Base-by-base conservation (phyloP, 1,140 invertebrate species). In the Ooceraea biroi region DNA sequence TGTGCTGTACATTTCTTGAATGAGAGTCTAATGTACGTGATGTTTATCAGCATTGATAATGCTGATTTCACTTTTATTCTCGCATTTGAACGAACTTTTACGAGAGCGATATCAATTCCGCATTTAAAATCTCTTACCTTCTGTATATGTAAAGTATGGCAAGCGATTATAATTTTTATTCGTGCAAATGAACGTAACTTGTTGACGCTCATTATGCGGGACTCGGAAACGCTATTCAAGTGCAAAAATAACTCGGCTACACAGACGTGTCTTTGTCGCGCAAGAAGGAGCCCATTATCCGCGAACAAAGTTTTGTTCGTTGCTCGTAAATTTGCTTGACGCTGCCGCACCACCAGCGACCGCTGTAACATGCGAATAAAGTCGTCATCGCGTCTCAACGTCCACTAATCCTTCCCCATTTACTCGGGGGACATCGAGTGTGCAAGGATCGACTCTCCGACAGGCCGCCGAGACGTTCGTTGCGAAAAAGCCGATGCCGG, bases 401-500 rank as follows among this genome's bases (percentile, higher is more conserved):
- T 61, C 63, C 50, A 36, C 60, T 76, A 57, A 78, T 84, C 61
- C 41, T 68, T 84, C 50, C 27, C 80, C 48, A 44, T 55, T 17
- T 76, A n/a, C 27, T 73, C 52, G 55, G 22, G 50, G n/a, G 83
- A 85, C 58, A 69, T 63, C 69, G 58, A 71, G 57, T 74, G 60
- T 46, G 55, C 78, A 68, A 66, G 82, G 41, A 88, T 88, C 86
- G 27, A 57, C 68, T 66, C 68, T 66, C 68, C 55, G 69, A 84
- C 78, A 72, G 83, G 66, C 84, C 77, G 86, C 82, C 68, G 84
- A 88, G 84, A 90, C 44, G 69, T 86, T 89, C 73, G 72, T 66
- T 78, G 76, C 65, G 71, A 76, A 68, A 77, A 88, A 77, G n/a
- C 72, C 27, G 55, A 55, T 71, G 86, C 73, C 83, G 78, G 86